Conservation (phyloP, 2,888 invertebrate species). For the Trileptium ribeirensis region DNA sequence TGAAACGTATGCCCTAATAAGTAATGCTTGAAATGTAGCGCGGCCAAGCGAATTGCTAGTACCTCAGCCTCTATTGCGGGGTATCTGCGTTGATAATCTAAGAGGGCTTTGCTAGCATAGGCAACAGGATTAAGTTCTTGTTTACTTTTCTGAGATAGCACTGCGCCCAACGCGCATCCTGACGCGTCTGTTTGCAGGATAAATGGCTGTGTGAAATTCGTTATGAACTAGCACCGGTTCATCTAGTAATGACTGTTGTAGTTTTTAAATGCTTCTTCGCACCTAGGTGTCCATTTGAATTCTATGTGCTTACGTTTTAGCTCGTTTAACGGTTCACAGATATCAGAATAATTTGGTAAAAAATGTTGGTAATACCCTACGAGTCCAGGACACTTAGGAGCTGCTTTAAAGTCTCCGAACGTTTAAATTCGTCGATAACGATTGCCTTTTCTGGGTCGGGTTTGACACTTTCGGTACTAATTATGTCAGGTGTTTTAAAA, state of each 20-base stretch:
- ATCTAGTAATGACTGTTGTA: slow-evolving; percentile 24
- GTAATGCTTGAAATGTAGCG: too few species aligned
- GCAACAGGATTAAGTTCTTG: slow-evolving; percentile 34
- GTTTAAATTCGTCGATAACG: too few species aligned
- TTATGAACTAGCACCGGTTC: slow-evolving; percentile 34
- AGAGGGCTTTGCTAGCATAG: slow-evolving; percentile 38
- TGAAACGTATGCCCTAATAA: too few species aligned
- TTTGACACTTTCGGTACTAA: slow-evolving; percentile 17
- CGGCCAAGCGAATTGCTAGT: too few species aligned
- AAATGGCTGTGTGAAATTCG: slow-evolving; percentile 30
- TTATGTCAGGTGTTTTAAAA: slow-evolving; percentile 27
- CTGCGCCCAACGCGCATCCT: slow-evolving; percentile 39
- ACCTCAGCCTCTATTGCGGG: too few species aligned
- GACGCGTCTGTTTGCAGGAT: slow-evolving; percentile 40
- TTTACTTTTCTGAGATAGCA: slow-evolving; percentile 33
- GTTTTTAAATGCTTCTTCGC: slow-evolving; percentile 27
- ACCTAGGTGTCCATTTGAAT: slow-evolving; percentile 31
- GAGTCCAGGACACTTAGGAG: too few species aligned
- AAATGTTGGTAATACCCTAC: slow-evolving; percentile 30
- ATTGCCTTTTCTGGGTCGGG: slow-evolving; percentile 26
- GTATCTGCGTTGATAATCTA: slow-evolving; percentile 35
- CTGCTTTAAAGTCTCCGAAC: too few species aligned
- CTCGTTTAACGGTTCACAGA: slow-evolving; percentile 31
- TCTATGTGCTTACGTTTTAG: slow-evolving; percentile 34
- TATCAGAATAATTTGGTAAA: slow-evolving; percentile 30